These are phyloP conservation scores for Pachypanchax playfairii DNA, from an alignment of 2,113 vertebrate species.

Conservation along the genomic window DNA sequence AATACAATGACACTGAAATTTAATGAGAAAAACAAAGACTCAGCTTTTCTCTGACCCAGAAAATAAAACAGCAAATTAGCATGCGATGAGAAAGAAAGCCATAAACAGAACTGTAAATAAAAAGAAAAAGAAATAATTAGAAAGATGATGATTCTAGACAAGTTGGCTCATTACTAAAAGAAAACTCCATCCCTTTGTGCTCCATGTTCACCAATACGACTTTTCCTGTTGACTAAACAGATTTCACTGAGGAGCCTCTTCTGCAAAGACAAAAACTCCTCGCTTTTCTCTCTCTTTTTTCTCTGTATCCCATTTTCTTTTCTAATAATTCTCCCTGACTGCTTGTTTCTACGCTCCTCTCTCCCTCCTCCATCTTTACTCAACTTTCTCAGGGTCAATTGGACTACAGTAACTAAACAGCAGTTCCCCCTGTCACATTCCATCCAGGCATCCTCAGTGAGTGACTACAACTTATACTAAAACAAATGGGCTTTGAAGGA, in stretches of 20 bases:
- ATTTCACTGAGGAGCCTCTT: slow-evolving; percentile 51
- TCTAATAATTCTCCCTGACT: slow-evolving; percentile 34
- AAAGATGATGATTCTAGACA: slow-evolving; percentile 70
- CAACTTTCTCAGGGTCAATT: slow-evolving; percentile 68
- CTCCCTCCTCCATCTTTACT: slow-evolving; percentile 8
- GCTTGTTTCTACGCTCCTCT: slow-evolving; percentile 35
- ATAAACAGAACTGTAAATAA: slow-evolving; percentile 57
- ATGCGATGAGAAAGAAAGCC: slow-evolving; percentile 55
- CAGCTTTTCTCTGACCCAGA: slow-evolving; percentile 70
- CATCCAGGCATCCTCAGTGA: slow-evolving; percentile 68
- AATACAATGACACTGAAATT: slow-evolving; percentile 32
- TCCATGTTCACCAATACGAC: slow-evolving; percentile 53
- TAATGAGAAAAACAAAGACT: slow-evolving; percentile 62
- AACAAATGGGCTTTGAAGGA: slow-evolving; percentile 72
- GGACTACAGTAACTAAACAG: slow-evolving; percentile 71
- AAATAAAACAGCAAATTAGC: slow-evolving; percentile 53
- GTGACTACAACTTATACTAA: slow-evolving; percentile 74
- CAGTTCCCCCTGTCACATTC: slow-evolving; percentile 66
- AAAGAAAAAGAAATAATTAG: slow-evolving; percentile 62
- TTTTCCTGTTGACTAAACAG: slow-evolving; percentile 48
- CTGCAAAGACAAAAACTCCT: slow-evolving; percentile 47
- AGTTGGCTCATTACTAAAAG: slow-evolving; percentile 62
- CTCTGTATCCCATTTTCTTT: slow-evolving; percentile 45
- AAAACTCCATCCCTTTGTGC: slow-evolving; percentile 38
- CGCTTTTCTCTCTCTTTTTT: slow-evolving; percentile 23